These are phyloP conservation scores for Crotalus tigris DNA, from an alignment of 2,113 vertebrate genomes.

Conservation along the genomic window DNA sequence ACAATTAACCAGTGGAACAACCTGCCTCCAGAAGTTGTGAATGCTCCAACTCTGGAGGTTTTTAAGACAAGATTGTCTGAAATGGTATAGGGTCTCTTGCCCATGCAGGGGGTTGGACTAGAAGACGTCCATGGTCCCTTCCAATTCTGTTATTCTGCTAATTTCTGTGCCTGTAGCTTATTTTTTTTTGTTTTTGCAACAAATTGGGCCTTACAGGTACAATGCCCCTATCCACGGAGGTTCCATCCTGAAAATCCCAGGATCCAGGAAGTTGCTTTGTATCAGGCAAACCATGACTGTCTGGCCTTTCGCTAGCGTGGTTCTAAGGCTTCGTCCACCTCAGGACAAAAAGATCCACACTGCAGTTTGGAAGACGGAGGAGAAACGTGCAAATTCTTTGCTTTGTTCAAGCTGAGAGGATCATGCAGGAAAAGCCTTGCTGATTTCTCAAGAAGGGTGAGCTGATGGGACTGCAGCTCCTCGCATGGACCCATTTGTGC, in stretches of 20 bases:
- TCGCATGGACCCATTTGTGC: not conserved
- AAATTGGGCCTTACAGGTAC: not conserved
- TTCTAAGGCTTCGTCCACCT: not conserved
- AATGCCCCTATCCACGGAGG: not conserved
- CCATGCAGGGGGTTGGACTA: too few species aligned
- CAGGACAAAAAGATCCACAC: not conserved
- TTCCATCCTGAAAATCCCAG: not conserved
- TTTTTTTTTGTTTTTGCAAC: too few species aligned
- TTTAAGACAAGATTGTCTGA: not conserved
- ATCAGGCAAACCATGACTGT: not conserved
- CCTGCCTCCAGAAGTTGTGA: not conserved
- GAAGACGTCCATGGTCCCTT: not conserved
- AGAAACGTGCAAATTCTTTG: not conserved
- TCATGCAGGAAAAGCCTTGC: not conserved
- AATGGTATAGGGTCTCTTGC: not conserved
- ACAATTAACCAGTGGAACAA: not conserved
- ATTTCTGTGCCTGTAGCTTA: not conserved
- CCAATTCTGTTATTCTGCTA: not conserved
- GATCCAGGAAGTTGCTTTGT: not conserved
- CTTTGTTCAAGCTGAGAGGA: not conserved
- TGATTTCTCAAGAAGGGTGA: not conserved
- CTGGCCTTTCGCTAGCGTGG: not conserved
- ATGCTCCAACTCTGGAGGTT: not conserved
- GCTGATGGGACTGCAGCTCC: not conserved
- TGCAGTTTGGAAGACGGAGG: not conserved